These are phyloP conservation scores for Neodiprion pinetum DNA, from an alignment of 1,140 invertebrate species.

Conservation along the genomic window DNA sequence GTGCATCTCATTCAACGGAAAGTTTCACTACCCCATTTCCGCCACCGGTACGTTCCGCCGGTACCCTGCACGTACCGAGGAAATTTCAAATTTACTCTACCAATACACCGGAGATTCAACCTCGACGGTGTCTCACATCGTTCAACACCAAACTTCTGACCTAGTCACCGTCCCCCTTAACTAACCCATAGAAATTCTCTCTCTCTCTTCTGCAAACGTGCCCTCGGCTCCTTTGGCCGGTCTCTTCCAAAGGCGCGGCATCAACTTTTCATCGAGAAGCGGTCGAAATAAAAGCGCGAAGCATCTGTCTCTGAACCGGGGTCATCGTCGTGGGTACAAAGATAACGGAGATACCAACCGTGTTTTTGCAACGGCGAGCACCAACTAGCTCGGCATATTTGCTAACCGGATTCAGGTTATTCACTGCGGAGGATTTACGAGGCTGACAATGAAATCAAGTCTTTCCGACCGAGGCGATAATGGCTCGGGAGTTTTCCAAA, in stretches of 20 bases:
- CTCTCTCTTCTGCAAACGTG: too few species aligned
- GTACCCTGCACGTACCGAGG: not conserved
- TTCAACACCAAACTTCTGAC: not conserved
- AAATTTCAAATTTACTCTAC: slow-evolving; percentile 5
- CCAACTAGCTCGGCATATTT: slow-evolving; percentile 53
- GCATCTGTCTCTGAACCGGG: not conserved
- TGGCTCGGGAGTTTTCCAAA: too few species aligned
- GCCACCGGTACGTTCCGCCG: not conserved
- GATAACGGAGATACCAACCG: slow-evolving; percentile 39
- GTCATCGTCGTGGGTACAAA: not conserved
- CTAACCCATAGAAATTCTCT: too few species aligned
- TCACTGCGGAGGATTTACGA: slow-evolving; percentile 27
- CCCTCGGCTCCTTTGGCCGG: too few species aligned
- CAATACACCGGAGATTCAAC: not conserved
- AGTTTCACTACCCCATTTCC: not conserved
- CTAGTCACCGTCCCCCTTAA: not conserved
- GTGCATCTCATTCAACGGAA: slow-evolving; percentile 4
- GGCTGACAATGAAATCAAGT: too few species aligned
- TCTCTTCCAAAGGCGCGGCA: too few species aligned
- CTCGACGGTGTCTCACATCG: not conserved
- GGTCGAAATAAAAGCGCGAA: too few species aligned
- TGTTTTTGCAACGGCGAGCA: slow-evolving; percentile 45
- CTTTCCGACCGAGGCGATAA: too few species aligned
- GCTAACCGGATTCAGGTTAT: slow-evolving; percentile 40
- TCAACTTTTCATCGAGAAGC: too few species aligned